Evolutionary conservation across 2,888 invertebrate species (phyloP), one percentile per base, ranked within the genome.

Genomic region (Eupithecia exiguata): DNA sequence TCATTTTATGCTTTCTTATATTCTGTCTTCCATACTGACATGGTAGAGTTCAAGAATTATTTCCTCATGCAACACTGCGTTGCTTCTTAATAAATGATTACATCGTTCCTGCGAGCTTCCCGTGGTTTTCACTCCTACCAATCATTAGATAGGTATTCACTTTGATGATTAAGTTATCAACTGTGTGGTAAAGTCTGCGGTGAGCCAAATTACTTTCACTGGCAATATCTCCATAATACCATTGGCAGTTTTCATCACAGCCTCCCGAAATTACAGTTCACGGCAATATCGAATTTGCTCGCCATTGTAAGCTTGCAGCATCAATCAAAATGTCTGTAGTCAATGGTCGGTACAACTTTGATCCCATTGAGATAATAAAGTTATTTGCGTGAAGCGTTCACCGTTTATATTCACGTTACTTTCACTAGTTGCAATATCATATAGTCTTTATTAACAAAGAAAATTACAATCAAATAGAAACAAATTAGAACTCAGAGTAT

Each of bases 191-290:
- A 80, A 79, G 76, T 82, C 77, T 88, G 89, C 82, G 89, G 89
- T 85, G 77, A 84, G 77, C 75, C 81, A 87, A 87, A 89, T 88
- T 87, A 91, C 92, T 92, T 92, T 92, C 91, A 89, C 91, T 88
- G 81, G 82, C 84, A 82, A 83, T 83, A 83, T 80, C 80, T 79
- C 81, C 81, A 82, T 83, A 74, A 74, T 83, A 65, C 16, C 73
- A 72, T 79, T 79, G 80, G 77, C 74, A 74, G 72, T 66, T 71
- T 86, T 81, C 82, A 85, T 86, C 84, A 82, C 83, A 86, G 30
- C 63, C 69, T 68, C 80, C 82, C 77, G 76, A 86, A 84, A 86
- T 86, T 82, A 83, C 76, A 74, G 82, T 75, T 46, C 69, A 71
- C 66, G 67, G 67, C 74, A 69, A 76, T 68, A 78, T 77, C 68